Evolutionary conservation across 1,140 invertebrate species (phyloP).

Genomic region (Heliconius nattereri): DNA sequence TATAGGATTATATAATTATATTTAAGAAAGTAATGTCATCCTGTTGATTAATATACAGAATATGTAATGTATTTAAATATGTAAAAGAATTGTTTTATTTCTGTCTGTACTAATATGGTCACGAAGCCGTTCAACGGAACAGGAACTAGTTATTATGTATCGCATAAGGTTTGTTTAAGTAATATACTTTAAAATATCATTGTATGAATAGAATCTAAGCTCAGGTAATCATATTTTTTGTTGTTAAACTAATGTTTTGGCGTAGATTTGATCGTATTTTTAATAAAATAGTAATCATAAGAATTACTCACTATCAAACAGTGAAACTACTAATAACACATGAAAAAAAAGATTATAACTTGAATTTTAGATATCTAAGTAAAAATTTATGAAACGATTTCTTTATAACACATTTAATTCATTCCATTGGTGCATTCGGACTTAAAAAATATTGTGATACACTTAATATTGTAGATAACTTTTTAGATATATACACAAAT

Average conservation of each 20-base stretch:
- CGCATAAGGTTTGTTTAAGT: slow-evolving; percentile 33
- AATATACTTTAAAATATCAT: slow-evolving; percentile 5
- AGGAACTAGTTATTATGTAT: slow-evolving; percentile 54
- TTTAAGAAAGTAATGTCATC: neutral
- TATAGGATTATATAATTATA: neutral
- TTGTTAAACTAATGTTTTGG: neutral
- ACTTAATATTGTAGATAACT: neutral
- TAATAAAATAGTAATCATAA: too few species aligned
- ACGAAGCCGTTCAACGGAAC: slow-evolving; percentile 56
- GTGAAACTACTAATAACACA: neutral
- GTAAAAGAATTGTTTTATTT: slow-evolving; percentile 29
- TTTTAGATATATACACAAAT: neutral
- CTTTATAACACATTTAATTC: neutral
- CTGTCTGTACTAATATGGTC: slow-evolving; percentile 44
- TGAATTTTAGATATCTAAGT: neutral
- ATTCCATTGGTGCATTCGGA: neutral
- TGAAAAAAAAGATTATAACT: neutral
- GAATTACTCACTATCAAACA: too few species aligned
- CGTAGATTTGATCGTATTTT: neutral
- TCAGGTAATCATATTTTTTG: neutral
- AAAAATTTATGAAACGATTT: neutral
- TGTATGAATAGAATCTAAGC: neutral
- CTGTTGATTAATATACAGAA: neutral
- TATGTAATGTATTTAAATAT: neutral
- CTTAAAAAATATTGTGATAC: neutral